These are phyloP conservation scores for Alcedo quadribrachys DNA, from an alignment of 2,797 vertebrate genomes.

Conservation along the genomic window DNA sequence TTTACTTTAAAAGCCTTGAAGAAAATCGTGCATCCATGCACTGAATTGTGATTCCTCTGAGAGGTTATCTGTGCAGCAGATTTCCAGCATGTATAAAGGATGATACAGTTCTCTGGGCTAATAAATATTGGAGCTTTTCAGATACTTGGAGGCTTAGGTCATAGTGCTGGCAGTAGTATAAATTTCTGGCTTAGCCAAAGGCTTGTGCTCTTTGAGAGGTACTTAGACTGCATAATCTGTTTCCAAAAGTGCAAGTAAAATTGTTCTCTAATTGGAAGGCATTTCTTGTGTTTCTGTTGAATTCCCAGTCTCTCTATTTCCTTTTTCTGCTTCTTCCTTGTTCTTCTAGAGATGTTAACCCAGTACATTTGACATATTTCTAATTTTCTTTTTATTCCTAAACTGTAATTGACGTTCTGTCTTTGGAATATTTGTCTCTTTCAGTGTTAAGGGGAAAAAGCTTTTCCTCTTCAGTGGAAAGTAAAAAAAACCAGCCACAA, in stretches of 20 bases:
- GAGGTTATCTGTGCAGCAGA: constrained; percentile 9
- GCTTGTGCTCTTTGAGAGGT: neutral
- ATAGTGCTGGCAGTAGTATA: constrained; percentile 2
- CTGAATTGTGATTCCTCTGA: neutral
- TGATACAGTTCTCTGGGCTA: constrained; percentile 35
- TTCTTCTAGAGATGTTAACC: neutral
- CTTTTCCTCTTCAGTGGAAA: neutral
- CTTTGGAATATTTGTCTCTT: neutral
- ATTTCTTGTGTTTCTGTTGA: neutral
- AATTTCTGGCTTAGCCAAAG: neutral
- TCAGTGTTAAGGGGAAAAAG: neutral
- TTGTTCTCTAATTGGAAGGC: neutral
- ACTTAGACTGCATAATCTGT: neutral
- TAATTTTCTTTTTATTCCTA: neutral
- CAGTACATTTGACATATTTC: neutral
- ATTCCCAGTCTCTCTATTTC: neutral
- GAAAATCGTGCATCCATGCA: neutral
- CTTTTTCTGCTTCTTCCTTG: neutral
- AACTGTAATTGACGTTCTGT: neutral
- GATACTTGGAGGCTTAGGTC: constrained; percentile 50
- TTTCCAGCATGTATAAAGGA: neutral
- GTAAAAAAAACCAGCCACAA: neutral
- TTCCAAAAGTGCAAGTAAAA: neutral
- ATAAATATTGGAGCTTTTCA: constrained; percentile 31
- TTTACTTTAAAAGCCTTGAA: neutral